Evolutionary conservation across 2,888 invertebrate species (phyloP).

Genomic region (Nebria brevicollis): DNA sequence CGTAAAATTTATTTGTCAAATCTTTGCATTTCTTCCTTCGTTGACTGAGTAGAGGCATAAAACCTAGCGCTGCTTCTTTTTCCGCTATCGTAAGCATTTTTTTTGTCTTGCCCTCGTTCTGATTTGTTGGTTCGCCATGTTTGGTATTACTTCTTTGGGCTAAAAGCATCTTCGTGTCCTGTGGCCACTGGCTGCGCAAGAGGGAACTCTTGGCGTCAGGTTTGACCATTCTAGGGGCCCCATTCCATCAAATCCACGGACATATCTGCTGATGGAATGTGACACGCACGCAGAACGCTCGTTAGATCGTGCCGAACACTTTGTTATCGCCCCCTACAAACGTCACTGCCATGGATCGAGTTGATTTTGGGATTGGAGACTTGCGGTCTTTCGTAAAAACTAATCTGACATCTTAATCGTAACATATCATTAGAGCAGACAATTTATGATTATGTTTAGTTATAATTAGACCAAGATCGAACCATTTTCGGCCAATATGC

Average conservation of each 20-base stretch:
- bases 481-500: not conserved
- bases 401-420: not conserved
- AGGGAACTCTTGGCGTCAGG: not conserved
- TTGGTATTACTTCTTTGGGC: conserved; percentile 32
- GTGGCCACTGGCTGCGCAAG: not conserved
- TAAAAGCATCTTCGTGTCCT: conserved; percentile 36
- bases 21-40: not conserved
- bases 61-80: conserved; percentile 15
- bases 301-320: conserved; percentile 22
- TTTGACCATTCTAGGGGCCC: not conserved
- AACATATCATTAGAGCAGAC: not conserved
- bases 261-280: conserved; percentile 36
- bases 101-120: conserved; percentile 15
- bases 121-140: conserved; percentile 32
- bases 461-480: not conserved
- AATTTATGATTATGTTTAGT: not conserved
- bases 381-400: not conserved
- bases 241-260: conserved; percentile 20
- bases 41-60: conserved; percentile 2
- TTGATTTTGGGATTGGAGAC: not conserved
- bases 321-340: conserved; percentile 26
- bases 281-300: conserved; percentile 26
- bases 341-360: conserved; percentile 18
- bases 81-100: conserved; percentile 28
- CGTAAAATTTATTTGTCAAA: not conserved